Evolutionary conservation across 2,797 vertebrate species (phyloP).

Genomic region (Sebastes dallii): DNA sequence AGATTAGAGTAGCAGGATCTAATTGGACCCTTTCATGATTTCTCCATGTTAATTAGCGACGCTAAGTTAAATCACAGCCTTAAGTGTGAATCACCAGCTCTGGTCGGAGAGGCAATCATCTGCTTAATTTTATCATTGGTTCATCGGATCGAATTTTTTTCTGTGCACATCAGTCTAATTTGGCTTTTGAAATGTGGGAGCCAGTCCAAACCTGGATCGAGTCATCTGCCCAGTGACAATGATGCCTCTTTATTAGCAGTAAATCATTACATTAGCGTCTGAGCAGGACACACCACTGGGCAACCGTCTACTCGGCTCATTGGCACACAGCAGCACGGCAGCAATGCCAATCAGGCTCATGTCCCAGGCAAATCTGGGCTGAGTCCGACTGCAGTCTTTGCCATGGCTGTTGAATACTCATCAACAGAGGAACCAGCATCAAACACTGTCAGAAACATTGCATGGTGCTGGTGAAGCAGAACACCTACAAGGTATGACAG

Average conservation of each 20-base stretch:
- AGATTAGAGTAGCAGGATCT: slow-evolving; percentile 41
- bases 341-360: slow-evolving; percentile 62
- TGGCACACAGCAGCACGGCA: slow-evolving; percentile 48
- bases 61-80: slow-evolving; percentile 53
- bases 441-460: slow-evolving; percentile 28
- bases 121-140: slow-evolving; percentile 56
- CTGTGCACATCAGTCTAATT: slow-evolving; percentile 55
- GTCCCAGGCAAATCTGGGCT: slow-evolving; percentile 69
- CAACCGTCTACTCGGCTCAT: slow-evolving; percentile 47
- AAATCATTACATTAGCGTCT: slow-evolving; percentile 68
- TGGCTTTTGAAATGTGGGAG: slow-evolving; percentile 42
- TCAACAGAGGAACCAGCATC: slow-evolving; percentile 42
- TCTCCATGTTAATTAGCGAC: slow-evolving; percentile 65
- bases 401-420: slow-evolving; percentile 53
- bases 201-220: slow-evolving; percentile 51
- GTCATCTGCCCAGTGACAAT: slow-evolving; percentile 58
- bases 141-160: slow-evolving; percentile 39
- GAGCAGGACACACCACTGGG: slow-evolving; percentile 60
- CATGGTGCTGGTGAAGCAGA: slow-evolving; percentile 44
- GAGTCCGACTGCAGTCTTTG: slow-evolving; percentile 47
- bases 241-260: slow-evolving; percentile 69
- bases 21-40: slow-evolving; percentile 68
- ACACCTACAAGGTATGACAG: slow-evolving; percentile 46
- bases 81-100: slow-evolving; percentile 54
- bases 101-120: slow-evolving; percentile 49